A percentile compares a stretch with the other conserved stretches of the same genome.
Evolutionary conservation across 1,140 invertebrate genomes (phyloP).

Genomic region (Calycopis cecrops): DNA sequence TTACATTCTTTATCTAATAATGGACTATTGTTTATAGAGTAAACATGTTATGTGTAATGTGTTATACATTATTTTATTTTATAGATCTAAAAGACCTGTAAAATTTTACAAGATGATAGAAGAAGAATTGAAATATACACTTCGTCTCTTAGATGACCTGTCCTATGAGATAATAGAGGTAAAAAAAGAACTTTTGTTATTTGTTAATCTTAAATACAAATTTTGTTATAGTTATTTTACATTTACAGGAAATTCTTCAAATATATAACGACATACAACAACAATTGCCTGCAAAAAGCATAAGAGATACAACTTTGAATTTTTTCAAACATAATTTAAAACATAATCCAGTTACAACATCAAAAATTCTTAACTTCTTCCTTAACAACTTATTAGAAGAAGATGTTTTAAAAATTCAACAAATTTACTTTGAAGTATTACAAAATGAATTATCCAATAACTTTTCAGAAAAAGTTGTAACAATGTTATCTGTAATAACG

Average conservation of each 20-base stretch:
- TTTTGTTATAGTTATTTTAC: slow-evolving; percentile 4
- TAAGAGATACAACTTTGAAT: slow-evolving; percentile 36
- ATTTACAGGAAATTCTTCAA: slow-evolving; percentile 53
- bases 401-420: slow-evolving; percentile 41
- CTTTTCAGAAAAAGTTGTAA: slow-evolving; percentile 48
- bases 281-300: slow-evolving; percentile 36
- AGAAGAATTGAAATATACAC: slow-evolving; percentile 55
- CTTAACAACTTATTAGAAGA: slow-evolving; percentile 33
- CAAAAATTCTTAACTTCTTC: slow-evolving; percentile 42
- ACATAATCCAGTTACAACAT: slow-evolving; percentile 59
- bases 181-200: not conserved
- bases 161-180: slow-evolving; percentile 48
- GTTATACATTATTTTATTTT: too few species aligned
- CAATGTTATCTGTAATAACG: slow-evolving; percentile 49
- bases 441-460: slow-evolving; percentile 46
- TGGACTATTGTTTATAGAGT: too few species aligned
- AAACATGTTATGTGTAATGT: too few species aligned
- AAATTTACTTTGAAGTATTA: slow-evolving; percentile 51
- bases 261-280: slow-evolving; percentile 41
- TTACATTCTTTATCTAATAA: too few species aligned
- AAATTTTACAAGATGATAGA: slow-evolving; percentile 54
- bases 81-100: too few species aligned
- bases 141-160: slow-evolving; percentile 50
- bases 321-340: slow-evolving; percentile 55
- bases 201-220: slow-evolving; percentile 1